Evolutionary conservation across 2,113 vertebrate species (phyloP), one percentile per base, ranked within the genome.

Genomic region (Grallaria varia): DNA sequence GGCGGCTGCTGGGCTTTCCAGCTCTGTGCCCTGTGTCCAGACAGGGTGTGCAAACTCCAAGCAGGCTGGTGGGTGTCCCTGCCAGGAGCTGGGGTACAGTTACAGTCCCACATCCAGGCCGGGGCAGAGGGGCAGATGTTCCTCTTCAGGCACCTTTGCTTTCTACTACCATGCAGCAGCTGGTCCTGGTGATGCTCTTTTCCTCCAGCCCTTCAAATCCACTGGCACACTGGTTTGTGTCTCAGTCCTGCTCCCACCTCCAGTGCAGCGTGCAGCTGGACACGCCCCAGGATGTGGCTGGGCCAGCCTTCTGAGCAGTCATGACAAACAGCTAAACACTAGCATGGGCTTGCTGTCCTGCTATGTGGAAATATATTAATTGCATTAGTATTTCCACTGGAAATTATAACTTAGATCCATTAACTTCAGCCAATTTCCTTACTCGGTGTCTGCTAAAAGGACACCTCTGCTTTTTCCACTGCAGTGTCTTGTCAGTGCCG

Each of bases 401-500:
- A 97, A 96, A 93, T 86, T 93, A 55, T 79, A 95, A 88, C 66
- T 95, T 69, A 40, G 52, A 71, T 53, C 55, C 55, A 62, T 78
- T 84, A 82, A 67, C 63, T 72, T 89, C 69, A 82, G 87, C 69
- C 74, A 82, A 14, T 85, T 93, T 94, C 82, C 80, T 95, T 86
- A 75, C 66, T 45, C 69, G 45, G 42, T 0, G 0, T 68, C 83
- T 84, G 77, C 71, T 95, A 74, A 92, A 89, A 94, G 71, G 71
- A 92, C 73, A 94, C 73, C 74, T 95, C 88, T 97, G 80, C 62
- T 94, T 96, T 90, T 97, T 96, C 96, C 87, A 89, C 68, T 55
- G 74, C 72, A 69, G 58, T 58, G 64, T 68, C 90, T 92, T 89
- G 62, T 92, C 50, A 68, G 71, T 55, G 71, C 53, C 74, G 87